Base-by-base conservation (phyloP, 1,140 invertebrate genomes). In the Harlomillsia oculata region DNA sequence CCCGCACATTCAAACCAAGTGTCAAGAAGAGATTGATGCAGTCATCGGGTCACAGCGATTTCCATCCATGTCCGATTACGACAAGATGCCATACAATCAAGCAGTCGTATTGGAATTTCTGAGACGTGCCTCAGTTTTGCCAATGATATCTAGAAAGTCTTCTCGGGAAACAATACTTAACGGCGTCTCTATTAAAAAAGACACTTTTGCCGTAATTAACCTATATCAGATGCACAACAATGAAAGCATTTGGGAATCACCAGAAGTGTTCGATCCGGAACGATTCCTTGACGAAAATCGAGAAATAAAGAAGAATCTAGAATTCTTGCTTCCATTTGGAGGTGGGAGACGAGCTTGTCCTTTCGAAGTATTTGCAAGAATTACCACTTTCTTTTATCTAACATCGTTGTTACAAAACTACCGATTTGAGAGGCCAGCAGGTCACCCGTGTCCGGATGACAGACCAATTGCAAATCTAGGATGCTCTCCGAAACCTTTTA, bases 31-130 rank as follows among this genome's bases (percentile, higher is more conserved):
- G 75, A 81, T 93, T 56, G 87, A 90, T 66, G 68, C 72, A 56
- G 76, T 89, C 0, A 74, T 91, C 28, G 84, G 82, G 0, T 72
- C 77, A 56, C 76, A 82, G 20, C 71, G 83, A 59, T 68, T 78
- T 34, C 85, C 85, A 1, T 75, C 75, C 20, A 70, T 88, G 16
- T 77, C 79, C 40, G 86, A 89, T 69, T 78, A 82, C 55, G 68
- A 77, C 6, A 80, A 78, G 82, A 79, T 89, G 78, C 82, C 84
- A 1, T 90, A 88, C 66, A 77, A 82, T 40, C 84, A 85, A 71
- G 84, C 84, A 0, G 75, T 87, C 21, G 78, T 84, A 0, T 68
- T 84, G 64, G 86, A 90, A 72, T 78, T 82, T 0, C 67, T 88
- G 1, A 74, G 87, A 29, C 80, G 86, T 71, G 87, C 87, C 61